These are phyloP conservation scores for Anas platyrhynchos DNA, from an alignment of 2,113 vertebrate species.

Conservation along the genomic window DNA sequence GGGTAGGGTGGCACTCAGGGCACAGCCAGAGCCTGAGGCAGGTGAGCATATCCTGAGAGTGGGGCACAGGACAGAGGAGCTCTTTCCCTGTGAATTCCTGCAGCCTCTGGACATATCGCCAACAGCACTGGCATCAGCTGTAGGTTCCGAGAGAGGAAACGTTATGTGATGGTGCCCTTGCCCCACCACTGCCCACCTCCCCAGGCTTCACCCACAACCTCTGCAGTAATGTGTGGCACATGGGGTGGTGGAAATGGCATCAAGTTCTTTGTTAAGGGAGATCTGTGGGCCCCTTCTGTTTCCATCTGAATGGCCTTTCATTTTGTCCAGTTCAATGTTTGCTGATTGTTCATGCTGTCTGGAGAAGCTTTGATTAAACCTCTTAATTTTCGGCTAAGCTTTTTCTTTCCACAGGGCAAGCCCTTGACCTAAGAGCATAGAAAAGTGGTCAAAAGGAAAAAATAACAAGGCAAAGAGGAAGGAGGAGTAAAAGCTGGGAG, in stretches of 20 bases:
- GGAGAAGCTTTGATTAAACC: constrained; percentile 63
- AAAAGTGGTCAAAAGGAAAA: constrained; percentile 49
- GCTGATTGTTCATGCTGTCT: constrained; percentile 23
- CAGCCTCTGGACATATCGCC: constrained; percentile 76
- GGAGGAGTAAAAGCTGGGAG: background rate
- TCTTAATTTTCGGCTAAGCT: constrained; percentile 41
- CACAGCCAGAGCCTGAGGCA: constrained; percentile 78
- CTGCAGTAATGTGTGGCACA: constrained; percentile 25
- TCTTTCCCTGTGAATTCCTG: constrained; percentile 44
- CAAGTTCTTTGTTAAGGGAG: background rate
- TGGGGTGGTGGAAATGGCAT: background rate
- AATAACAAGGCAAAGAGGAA: constrained; percentile 32
- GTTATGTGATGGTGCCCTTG: constrained; percentile 73
- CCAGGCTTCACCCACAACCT: constrained; percentile 66
- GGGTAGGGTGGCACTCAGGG: constrained; percentile 77
- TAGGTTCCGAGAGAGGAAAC: constrained; percentile 76
- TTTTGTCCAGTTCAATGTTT: constrained; percentile 18
- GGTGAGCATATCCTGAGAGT: constrained; percentile 80
- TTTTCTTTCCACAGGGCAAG: constrained; percentile 32
- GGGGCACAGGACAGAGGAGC: constrained; percentile 30
- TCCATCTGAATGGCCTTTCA: constrained; percentile 52
- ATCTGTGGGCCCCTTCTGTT: constrained; percentile 3
- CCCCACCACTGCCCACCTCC: background rate
- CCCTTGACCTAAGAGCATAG: constrained; percentile 9
- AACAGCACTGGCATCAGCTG: constrained; percentile 78